Base-by-base conservation (phyloP, 1,140 invertebrate species). In the Diuraphis noxia region DNA sequence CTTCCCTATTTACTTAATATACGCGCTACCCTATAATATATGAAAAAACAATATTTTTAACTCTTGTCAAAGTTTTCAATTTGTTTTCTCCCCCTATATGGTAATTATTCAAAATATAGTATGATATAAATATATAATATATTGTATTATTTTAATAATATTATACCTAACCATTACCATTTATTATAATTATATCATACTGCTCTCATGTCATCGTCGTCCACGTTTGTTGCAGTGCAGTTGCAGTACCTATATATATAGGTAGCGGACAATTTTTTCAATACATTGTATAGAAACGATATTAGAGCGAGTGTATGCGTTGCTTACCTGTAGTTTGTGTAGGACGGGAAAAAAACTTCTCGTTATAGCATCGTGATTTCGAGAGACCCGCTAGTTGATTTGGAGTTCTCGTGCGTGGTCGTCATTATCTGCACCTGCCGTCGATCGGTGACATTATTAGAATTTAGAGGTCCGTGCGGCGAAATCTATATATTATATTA, bases 11-110 rank as follows among this genome's bases (percentile, higher is more conserved):
- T n/a, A n/a, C 56, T n/a, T 72, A 63, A 41, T 40, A 81, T 85
- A 86, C 10, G 30, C 40, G 10, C 25, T 84, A 30, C 30, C 2
- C 30, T n/a, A 41, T 81, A 81, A 81, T 82, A 82, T 17, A 13
- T 84, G n/a, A n/a, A 84, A 86, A 86, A 86, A 49, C 25, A 86
- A 23, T n/a, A 41, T 36, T 49, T 86, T 85, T 30, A 86, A 49
- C 43, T 49, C 19, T 36, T 36, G 9, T 46, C 46, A 86, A 49
- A 86, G 84, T 86, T 85, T 46, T 84, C 40, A 84, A 25, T 46
- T 86, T 72, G n/a, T 72, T 86, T 86, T 49, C 23, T 19, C 56
- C 56, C 56, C 30, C 30, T 5, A 56, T 56, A 72, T n/a, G n/a
- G 25, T 34, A 8, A 49, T 86, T 86, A 43, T 49, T 34, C 8